Evolutionary conservation across 1,140 invertebrate genomes (phyloP), one percentile per base, ranked within the genome.

Genomic region (Chrysomallon squamiferum): DNA sequence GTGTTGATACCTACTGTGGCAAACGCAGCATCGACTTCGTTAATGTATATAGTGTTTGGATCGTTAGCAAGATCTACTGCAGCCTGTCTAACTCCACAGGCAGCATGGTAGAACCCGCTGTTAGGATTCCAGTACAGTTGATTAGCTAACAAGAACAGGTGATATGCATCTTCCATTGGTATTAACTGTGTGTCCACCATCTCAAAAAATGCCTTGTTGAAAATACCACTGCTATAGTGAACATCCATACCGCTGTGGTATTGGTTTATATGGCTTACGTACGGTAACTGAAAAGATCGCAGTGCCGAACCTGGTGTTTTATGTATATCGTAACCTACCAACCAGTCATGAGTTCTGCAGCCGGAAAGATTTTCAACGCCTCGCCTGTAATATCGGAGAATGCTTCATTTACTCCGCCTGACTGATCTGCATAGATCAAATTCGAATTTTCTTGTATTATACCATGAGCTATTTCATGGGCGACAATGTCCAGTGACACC

Each of bases 321-420:
- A n/a, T 61, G 59, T 18, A 75, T 58, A 13, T 71, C 62, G 1
- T 49, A n/a, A 15, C 75, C 73, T 33, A 68, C 20, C 35, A 9
- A 1, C 66, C 68, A 72, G 50, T 76, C 69, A 20, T 65, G 58
- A 7, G 47, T 32, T 4, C 43, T 20, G 20, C 30, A 18, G 11
- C 32, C 15, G 69, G 38, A 47, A 64, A 78, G 2, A 59, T 38
- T 56, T 76, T 70, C 1, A 62, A 29, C 2, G 61, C 64, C 38
- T 78, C 73, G 9, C 74, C 76, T 30, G 65, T 58, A 0, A 78
- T 62, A 38, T 78, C 77, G 5, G 75, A 73, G 49, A 71, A 77
- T 1, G 77, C 64, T 67, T 78, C 77, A 45, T 71, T 67, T 11
- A 78, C 65, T 4, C 45, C 73, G 1, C 77, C 77, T 1, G 73